phyloP scores from a whole-genome alignment of 2,797 vertebrate genomes.

The Eulemur coronatus region DNA sequence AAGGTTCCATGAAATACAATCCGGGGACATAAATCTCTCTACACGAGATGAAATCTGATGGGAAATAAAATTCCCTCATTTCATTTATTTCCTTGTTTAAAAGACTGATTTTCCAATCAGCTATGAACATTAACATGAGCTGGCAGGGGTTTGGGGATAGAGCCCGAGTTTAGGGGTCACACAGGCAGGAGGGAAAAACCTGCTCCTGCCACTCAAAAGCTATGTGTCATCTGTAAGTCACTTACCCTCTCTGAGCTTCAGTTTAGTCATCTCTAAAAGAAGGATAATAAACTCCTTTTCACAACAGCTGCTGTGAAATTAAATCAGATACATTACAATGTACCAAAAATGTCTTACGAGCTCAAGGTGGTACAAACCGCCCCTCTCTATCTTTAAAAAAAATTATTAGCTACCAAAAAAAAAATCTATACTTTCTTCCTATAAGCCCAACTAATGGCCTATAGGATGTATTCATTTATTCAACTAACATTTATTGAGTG shows the following conservation, averaged over 20 bases:
- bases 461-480: not conserved
- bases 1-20: conserved; percentile 66
- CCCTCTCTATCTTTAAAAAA: not conserved
- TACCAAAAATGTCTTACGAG: not conserved
- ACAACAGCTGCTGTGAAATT: rapidly evolving
- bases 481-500: not conserved
- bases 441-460: not conserved
- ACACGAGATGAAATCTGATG: conserved; percentile 69
- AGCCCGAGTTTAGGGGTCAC: not conserved
- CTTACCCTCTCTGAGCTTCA: not conserved
- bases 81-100: conserved; percentile 71
- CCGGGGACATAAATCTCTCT: conserved; percentile 68
- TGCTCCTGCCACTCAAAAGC: not conserved
- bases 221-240: not conserved
- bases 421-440: not conserved
- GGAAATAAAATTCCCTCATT: conserved; percentile 74
- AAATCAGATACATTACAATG: not conserved
- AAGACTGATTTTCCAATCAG: conserved; percentile 64
- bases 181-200: not conserved
- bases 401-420: not conserved
- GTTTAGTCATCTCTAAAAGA: not conserved
- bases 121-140: conserved; percentile 24
- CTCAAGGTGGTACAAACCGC: not conserved
- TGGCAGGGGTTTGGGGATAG: not conserved
- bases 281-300: not conserved